A percentile compares a stretch with the other conserved stretches of the same genome.
Conservation (phyloP, 2,797 vertebrate species). For the Sebastes minor region DNA sequence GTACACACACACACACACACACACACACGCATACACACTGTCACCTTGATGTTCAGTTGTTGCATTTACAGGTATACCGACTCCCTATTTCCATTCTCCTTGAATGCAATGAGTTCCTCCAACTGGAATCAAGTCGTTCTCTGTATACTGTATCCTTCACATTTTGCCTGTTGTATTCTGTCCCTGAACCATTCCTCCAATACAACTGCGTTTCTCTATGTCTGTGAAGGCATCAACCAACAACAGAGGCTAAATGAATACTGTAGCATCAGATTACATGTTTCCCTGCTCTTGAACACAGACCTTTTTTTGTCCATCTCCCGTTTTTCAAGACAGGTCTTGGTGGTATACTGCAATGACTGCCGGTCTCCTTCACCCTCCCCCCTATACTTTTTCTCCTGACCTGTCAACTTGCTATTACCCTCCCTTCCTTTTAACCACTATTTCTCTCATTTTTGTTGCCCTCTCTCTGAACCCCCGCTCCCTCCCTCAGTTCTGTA, state of each 20-base stretch:
- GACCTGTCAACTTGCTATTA: neutral
- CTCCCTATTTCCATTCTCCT: neutral
- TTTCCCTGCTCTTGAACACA: neutral
- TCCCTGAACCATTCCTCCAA: neutral
- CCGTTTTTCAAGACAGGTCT: slow-evolving; percentile 8
- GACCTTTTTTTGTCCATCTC: neutral
- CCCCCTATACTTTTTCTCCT: neutral
- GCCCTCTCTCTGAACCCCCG: neutral
- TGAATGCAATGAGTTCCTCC: neutral
- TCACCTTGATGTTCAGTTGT: neutral
- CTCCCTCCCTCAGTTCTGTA: neutral
- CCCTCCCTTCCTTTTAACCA: neutral
- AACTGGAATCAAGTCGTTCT: neutral
- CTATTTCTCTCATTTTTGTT: neutral
- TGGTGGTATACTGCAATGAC: neutral
- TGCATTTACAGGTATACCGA: neutral
- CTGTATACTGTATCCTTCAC: neutral
- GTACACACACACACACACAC: neutral
- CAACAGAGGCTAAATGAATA: neutral
- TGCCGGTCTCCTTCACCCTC: neutral
- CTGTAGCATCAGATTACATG: neutral
- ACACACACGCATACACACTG: neutral
- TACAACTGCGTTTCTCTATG: neutral
- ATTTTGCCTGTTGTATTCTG: neutral
- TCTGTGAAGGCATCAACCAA: neutral